Percentiles rank a stretch among this genome's conserved stretches.
Conservation (phyloP, 2,797 vertebrate genomes). For the Lateolabrax maculatus region DNA sequence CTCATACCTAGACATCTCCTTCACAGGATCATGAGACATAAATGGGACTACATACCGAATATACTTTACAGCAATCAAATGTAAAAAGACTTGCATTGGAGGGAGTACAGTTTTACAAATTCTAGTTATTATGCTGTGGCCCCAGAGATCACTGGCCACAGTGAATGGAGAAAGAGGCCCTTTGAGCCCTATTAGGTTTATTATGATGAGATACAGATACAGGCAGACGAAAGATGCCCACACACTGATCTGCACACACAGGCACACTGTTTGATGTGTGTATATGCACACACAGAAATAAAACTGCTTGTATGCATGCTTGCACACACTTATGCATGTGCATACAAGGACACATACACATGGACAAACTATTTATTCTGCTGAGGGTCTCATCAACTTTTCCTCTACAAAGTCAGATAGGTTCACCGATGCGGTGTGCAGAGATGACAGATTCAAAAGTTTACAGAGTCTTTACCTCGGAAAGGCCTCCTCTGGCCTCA, state of each 20-base stretch:
- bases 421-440: slow-evolving; percentile 64
- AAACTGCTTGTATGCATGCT: slow-evolving; percentile 68
- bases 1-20: slow-evolving; percentile 40
- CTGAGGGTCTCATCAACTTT: slow-evolving; percentile 41
- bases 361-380: slow-evolving; percentile 44
- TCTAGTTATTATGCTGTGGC: slow-evolving; percentile 58
- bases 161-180: slow-evolving; percentile 49
- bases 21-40: slow-evolving; percentile 56
- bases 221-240: slow-evolving; percentile 50
- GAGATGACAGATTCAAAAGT: slow-evolving; percentile 46
- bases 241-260: slow-evolving; percentile 66
- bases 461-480: slow-evolving; percentile 60
- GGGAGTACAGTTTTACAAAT: slow-evolving; percentile 61
- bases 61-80: slow-evolving; percentile 71
- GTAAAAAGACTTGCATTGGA: slow-evolving; percentile 70
- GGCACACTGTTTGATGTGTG: slow-evolving; percentile 66
- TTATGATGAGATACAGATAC: slow-evolving; percentile 63
- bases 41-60: slow-evolving; percentile 59
- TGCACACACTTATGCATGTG: slow-evolving; percentile 52
- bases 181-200: slow-evolving; percentile 59
- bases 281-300: slow-evolving; percentile 51
- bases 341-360: slow-evolving; percentile 63
- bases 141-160: slow-evolving; percentile 54
- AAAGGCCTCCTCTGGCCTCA: slow-evolving; percentile 66
- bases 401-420: slow-evolving; percentile 59